phyloP scores from a whole-genome alignment of 2,888 invertebrate species.

The Mythimna vitellina region DNA sequence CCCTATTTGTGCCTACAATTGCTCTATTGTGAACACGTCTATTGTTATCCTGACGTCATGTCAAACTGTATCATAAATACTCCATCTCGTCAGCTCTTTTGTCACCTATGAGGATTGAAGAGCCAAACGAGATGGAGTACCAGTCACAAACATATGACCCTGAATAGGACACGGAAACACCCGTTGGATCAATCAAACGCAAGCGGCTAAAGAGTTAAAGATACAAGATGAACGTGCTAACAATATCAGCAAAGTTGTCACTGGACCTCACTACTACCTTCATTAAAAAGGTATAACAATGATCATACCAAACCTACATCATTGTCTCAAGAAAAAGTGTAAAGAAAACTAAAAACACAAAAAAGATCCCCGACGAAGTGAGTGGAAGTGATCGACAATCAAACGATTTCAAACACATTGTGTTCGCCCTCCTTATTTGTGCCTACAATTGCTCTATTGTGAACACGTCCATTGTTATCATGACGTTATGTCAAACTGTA shows the following conservation, averaged over 20 bases:
- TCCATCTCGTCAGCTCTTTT: too few relatives aligned
- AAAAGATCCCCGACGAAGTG: background rate
- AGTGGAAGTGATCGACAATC: conserved; percentile 33
- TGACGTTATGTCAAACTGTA: conserved; percentile 29
- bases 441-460: conserved; percentile 50
- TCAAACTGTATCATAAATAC: conserved; percentile 18
- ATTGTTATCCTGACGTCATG: conserved; percentile 42
- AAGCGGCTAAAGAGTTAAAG: too few relatives aligned
- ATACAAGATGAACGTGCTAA: too few relatives aligned
- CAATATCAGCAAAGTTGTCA: background rate
- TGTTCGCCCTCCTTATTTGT: conserved; percentile 35
- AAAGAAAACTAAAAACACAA: conserved; percentile 10
- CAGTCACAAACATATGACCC: too few relatives aligned
- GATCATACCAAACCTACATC: background rate
- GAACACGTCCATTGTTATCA: conserved; percentile 37
- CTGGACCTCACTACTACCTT: background rate
- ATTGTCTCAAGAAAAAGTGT: background rate
- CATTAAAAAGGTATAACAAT: background rate
- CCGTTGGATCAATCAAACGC: too few relatives aligned
- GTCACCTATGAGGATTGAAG: too few relatives aligned
- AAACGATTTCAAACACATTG: conserved; percentile 39
- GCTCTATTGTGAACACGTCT: conserved; percentile 42
- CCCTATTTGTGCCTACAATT: conserved; percentile 37
- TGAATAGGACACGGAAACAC: too few relatives aligned
- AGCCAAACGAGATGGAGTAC: too few relatives aligned